Base-by-base conservation (phyloP, 2,113 vertebrate species). In the Fulica atra region DNA sequence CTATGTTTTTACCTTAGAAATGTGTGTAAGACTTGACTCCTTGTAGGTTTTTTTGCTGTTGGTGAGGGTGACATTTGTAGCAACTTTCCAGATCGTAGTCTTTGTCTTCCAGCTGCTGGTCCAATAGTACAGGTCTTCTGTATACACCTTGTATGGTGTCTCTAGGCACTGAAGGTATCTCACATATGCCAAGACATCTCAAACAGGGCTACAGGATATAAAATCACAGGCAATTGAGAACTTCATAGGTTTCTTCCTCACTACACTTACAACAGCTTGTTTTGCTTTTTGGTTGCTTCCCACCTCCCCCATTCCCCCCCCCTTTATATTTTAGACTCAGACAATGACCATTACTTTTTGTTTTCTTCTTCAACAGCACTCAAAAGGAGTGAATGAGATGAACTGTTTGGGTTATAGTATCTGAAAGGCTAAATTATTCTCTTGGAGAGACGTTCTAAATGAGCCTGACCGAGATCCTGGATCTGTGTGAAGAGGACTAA, bases 401-500 rank as follows among this genome's bases (percentile, higher is more conserved):
- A 98, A 96, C 98, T 97, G 97, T 98, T 98, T 94, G 98, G 98
- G 98, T 98, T 98, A 96, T 97, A 98, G 95, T 98, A 96, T 98
- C 98, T 98, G 98, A 98, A 98, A 97, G 98, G 97, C 97, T 97
- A 79, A 98, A 97, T 96, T 96, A 95, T 98, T 98, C 97, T 97
- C 97, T 98, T 93, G 98, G 98, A 98, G 98, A 98, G 93, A 98
- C 97, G 81, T 98, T 98, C 98, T 99, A 99, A 98, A 99, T 99
- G 99, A 99, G 98, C 98, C 99, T 98, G 98, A 98, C 98, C 96
- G 95, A 98, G 98, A 98, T 97, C 98, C 96, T 97, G 98, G 98
- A 98, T 98, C 98, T 98, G 98, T 98, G 98, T 99, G 98, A 99
- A 98, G 98, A 99, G 97, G 98, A 98, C 98, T 98, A 98, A 99